phyloP scores from a whole-genome alignment of 2,113 vertebrate species.

The Todiramphus saurophagus region DNA sequence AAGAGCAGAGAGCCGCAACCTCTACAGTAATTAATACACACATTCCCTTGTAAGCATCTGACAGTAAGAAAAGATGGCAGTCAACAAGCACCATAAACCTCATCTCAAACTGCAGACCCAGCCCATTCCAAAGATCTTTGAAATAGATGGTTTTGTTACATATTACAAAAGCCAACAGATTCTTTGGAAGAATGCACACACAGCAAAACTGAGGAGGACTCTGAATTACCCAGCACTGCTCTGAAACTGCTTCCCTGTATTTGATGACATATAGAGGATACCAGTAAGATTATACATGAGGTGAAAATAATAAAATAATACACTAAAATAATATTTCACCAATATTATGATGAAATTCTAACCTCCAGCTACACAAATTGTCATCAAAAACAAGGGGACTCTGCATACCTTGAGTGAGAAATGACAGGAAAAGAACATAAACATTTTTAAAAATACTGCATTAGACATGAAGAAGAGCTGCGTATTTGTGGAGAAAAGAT shows the following conservation, averaged over 20 bases:
- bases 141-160: background rate
- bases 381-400: background rate
- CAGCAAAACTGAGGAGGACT: background rate
- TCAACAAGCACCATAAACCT: background rate
- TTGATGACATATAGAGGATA: background rate
- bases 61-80: background rate
- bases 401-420: background rate
- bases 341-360: background rate
- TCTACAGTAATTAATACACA: background rate
- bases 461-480: background rate
- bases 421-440: background rate
- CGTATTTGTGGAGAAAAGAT: background rate
- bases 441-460: background rate
- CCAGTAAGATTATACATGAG: background rate
- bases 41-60: background rate
- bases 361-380: background rate
- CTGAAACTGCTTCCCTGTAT: background rate
- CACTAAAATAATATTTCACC: too few relatives aligned
- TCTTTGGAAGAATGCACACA: background rate
- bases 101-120: background rate
- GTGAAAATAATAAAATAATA: too few relatives aligned
- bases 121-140: background rate
- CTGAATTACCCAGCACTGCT: background rate
- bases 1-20: background rate
- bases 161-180: background rate